Base-by-base conservation (phyloP, 1,140 invertebrate genomes). In the Hyles euphorbiae region DNA sequence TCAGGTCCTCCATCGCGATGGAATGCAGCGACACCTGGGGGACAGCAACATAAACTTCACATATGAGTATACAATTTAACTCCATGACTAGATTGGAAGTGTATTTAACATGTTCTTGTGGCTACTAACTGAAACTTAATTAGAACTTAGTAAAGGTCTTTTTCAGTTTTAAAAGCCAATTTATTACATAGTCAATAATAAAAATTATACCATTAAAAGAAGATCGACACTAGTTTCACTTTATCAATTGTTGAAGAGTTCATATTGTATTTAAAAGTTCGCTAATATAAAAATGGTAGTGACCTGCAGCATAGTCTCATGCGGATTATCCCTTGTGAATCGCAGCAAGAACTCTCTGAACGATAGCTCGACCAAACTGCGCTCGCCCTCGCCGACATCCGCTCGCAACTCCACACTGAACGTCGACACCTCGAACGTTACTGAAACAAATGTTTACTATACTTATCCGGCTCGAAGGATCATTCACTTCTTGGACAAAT, bases 1-100 rank as follows among this genome's bases (percentile, higher is more conserved):
- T 91, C 9, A 98, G 87, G 89, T 98, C 96, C 87, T 97, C 96
- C 94, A 98, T 96, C 1, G 95, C 88, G 1, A 98, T 90, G 0
- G 96, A 96, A 46, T 94, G 91, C 2, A 98, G 86, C 0, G 95
- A 94, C 1, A 98, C 92, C 89, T 93, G 72, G 0, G 11, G 0
- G 64, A 49, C 11, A 52, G 47, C 32, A 3, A n/a, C 36, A 36
- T 3, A 43, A 45, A 45, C n/a, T 45, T 45, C 43, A 45, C 22
- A 45, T 3, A 45, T 45, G 43, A 8, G 10, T 8, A 7, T 8
- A 45, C 1, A 45, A 45, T n/a, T 1, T 8, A 45, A 8, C 43
- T 45, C 43, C 43, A 45, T 45, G 1, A 45, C 10, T 45, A 45
- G 43, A 53, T 2, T 34, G 10, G n/a, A 32, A 60, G 45, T 40